Conservation (phyloP, 2,888 invertebrate genomes). For the Lasioglossum lativentre region DNA sequence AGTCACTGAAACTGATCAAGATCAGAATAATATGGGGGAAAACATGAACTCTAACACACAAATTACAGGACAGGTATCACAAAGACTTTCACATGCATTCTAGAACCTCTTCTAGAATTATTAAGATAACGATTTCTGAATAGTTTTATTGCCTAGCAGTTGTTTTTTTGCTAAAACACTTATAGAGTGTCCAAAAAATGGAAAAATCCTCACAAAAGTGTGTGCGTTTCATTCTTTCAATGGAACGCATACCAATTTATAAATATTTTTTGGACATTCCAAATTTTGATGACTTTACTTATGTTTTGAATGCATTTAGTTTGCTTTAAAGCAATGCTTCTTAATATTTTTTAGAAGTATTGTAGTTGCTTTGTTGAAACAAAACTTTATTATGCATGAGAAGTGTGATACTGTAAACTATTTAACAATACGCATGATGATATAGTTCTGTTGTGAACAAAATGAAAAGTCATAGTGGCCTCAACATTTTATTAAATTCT, state of each 20-base stretch:
- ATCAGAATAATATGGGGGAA: slow-evolving; percentile 58
- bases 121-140: slow-evolving; percentile 36
- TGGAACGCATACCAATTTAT: neutral
- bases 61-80: slow-evolving; percentile 71
- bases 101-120: slow-evolving; percentile 41
- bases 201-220: neutral
- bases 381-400: slow-evolving; percentile 37
- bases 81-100: slow-evolving; percentile 69
- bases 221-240: neutral
- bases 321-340: slow-evolving; percentile 36
- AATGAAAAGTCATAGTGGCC: neutral
- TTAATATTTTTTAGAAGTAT: slow-evolving; percentile 28
- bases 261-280: slow-evolving; percentile 12
- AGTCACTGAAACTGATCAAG: slow-evolving; percentile 55
- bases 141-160: slow-evolving; percentile 24
- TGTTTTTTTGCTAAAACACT: slow-evolving; percentile 30
- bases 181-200: neutral
- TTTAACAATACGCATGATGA: slow-evolving; percentile 56
- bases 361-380: slow-evolving; percentile 21
- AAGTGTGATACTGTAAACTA: slow-evolving; percentile 28
- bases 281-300: neutral
- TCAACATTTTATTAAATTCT: neutral
- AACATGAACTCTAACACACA: slow-evolving; percentile 65
- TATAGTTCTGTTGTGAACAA: slow-evolving; percentile 3
- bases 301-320: slow-evolving; percentile 32